Evolutionary conservation across 2,888 invertebrate species (phyloP).

Genomic region (Macrosiphum euphorbiae): DNA sequence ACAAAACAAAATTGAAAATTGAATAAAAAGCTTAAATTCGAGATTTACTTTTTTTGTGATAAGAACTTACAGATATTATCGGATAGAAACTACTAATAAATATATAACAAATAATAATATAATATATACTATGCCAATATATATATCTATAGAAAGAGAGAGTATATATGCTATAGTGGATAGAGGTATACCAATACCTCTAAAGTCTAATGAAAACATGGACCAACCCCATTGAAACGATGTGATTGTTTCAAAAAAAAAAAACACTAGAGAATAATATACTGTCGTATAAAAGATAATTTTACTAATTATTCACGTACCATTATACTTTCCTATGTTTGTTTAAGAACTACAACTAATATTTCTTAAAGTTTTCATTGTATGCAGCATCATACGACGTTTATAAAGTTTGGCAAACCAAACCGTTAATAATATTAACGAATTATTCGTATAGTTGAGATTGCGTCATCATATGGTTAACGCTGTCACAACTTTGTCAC

Average conservation of each 20-base stretch:
- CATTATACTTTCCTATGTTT: not conserved
- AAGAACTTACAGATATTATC: not conserved
- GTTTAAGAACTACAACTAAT: not conserved
- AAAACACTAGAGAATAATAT: not conserved
- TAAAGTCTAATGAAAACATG: not conserved
- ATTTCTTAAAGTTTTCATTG: not conserved
- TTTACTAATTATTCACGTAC: not conserved
- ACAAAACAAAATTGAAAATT: not conserved
- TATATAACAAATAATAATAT: not conserved
- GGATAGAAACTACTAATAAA: not conserved
- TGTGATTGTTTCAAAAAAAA: not conserved
- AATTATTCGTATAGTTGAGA: not conserved
- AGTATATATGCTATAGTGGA: not conserved
- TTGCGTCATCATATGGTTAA: not conserved
- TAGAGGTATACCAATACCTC: not conserved
- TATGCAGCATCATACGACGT: not conserved
- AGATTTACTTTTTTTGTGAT: not conserved
- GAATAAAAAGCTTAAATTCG: not conserved
- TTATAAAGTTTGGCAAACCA: not conserved
- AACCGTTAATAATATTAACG: not conserved
- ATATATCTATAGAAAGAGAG: too few species aligned
- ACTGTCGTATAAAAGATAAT: not conserved
- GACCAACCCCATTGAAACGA: not conserved
- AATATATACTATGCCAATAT: not conserved
- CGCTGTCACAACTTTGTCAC: not conserved